A percentile compares a stretch with the other conserved stretches of the same genome.
Evolutionary conservation across 2,113 vertebrate genomes (phyloP).

Genomic region (Aspiorhynchus laticeps): DNA sequence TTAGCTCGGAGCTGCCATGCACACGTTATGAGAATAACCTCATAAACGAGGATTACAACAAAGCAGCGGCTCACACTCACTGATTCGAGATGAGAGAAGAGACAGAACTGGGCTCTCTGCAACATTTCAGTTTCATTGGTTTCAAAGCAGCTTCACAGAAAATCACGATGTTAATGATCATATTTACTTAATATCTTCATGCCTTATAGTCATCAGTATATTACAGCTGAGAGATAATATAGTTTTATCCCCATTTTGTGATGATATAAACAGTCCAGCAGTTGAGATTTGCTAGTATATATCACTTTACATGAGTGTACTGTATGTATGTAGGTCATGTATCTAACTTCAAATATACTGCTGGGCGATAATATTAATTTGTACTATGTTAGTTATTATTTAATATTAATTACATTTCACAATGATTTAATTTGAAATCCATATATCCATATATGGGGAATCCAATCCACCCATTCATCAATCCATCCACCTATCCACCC

Average conservation of each 20-base stretch:
- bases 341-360: background rate
- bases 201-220: background rate
- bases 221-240: background rate
- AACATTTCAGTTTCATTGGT: too few species aligned
- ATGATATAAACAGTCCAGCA: background rate
- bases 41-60: constrained; percentile 43
- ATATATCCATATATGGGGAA: too few species aligned
- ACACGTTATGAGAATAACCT: constrained; percentile 35
- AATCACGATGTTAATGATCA: too few species aligned
- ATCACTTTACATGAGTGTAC: background rate
- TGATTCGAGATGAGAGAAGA: background rate
- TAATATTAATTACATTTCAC: too few species aligned
- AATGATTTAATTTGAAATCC: too few species aligned
- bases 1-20: background rate
- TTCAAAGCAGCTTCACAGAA: too few species aligned
- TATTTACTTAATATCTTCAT: background rate
- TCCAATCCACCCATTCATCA: too few species aligned
- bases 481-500: too few species aligned
- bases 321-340: background rate
- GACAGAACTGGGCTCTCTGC: background rate
- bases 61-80: background rate
- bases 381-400: background rate
- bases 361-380: background rate
- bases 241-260: background rate
- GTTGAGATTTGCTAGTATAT: background rate